A percentile compares a stretch with the other conserved stretches of the same genome.
Evolutionary conservation across 2,888 invertebrate genomes (phyloP).

Genomic region (Catocala nupta): DNA sequence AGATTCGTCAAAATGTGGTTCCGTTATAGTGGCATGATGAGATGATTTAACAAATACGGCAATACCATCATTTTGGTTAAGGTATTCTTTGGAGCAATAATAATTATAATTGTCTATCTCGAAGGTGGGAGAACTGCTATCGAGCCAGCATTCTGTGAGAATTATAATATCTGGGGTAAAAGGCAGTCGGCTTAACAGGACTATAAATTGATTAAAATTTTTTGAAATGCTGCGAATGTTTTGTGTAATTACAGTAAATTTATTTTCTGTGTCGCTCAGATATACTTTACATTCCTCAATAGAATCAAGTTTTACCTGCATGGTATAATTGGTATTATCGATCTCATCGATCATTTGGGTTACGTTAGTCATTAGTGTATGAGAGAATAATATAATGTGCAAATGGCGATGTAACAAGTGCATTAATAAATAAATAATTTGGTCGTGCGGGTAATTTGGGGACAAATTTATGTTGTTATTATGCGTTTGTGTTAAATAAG

Average conservation of each 20-base stretch:
- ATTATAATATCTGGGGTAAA: conserved; percentile 11
- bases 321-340: too few species aligned
- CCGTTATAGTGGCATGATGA: conserved; percentile 1
- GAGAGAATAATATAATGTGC: too few species aligned
- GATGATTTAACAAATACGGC: conserved; percentile 4
- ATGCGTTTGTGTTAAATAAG: neutral
- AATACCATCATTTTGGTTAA: conserved; percentile 24
- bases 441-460: neutral
- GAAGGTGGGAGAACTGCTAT: neutral
- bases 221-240: too few species aligned
- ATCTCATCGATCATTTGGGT: too few species aligned
- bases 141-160: conserved; percentile 16
- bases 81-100: conserved; percentile 8
- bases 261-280: neutral
- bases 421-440: too few species aligned
- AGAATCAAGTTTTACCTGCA: too few species aligned
- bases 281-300: neutral
- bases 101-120: too few species aligned
- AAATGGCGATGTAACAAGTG: too few species aligned
- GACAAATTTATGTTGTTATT: neutral
- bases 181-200: neutral
- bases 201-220: too few species aligned
- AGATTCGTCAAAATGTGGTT: conserved; percentile 13
- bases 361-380: too few species aligned
- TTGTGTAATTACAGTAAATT: neutral